Conservation (phyloP, 2,888 invertebrate species). For the Xanthia icteritia region DNA sequence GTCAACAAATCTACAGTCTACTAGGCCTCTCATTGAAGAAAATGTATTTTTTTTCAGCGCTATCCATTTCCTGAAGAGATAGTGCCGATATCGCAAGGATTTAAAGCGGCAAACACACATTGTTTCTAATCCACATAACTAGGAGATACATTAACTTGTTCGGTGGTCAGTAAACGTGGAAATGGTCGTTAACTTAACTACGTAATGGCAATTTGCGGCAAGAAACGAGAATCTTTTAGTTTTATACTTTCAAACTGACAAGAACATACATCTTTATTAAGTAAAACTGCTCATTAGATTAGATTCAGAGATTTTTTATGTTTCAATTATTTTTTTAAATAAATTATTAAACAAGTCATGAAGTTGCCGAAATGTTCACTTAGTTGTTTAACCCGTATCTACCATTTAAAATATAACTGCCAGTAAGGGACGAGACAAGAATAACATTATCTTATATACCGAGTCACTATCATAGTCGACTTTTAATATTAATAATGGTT, state of each 20-base stretch:
- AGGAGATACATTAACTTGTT: conserved; percentile 45
- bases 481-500: conserved; percentile 12
- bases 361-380: conserved; percentile 13
- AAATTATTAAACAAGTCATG: conserved; percentile 6
- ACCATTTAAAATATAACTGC: conserved; percentile 15
- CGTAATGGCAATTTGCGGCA: conserved; percentile 59
- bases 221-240: conserved; percentile 48
- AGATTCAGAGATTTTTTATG: not conserved
- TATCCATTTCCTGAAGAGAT: not conserved
- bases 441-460: conserved; percentile 26
- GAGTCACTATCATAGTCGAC: not conserved
- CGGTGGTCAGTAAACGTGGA: conserved; percentile 52
- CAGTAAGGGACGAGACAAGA: conserved; percentile 17
- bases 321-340: not conserved
- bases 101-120: conserved; percentile 11
- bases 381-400: not conserved
- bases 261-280: conserved; percentile 24
- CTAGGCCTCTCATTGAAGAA: not conserved
- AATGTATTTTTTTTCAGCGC: not conserved
- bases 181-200: conserved; percentile 61
- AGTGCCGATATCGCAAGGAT: not conserved
- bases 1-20: too few species aligned
- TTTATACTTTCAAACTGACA: conserved; percentile 49
- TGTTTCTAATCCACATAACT: conserved; percentile 35
- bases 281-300: conserved; percentile 15